These are phyloP conservation scores for Laticauda colubrina DNA, from an alignment of 2,113 vertebrate genomes.

Conservation along the genomic window DNA sequence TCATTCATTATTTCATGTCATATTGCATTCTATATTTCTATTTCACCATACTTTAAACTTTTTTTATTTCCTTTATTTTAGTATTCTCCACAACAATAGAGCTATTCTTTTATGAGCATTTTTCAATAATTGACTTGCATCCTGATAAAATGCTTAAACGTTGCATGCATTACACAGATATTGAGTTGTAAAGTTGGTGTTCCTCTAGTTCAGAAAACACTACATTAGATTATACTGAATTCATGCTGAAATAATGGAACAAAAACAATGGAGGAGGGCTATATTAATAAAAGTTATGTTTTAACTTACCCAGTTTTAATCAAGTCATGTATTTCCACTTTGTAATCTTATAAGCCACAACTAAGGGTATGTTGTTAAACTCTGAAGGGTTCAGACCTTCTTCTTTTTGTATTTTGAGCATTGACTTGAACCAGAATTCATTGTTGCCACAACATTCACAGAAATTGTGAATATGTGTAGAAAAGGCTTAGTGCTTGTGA, in stretches of 20 bases:
- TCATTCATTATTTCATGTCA: neutral
- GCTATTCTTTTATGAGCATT: neutral
- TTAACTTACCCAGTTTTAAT: neutral
- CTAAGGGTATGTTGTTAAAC: neutral
- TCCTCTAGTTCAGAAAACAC: neutral
- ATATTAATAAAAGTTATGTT: neutral
- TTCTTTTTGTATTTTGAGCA: neutral
- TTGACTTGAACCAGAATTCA: neutral
- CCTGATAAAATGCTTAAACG: neutral
- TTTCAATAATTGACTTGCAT: neutral
- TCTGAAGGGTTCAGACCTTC: too few relatives aligned
- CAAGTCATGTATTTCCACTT: neutral
- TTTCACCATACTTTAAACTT: neutral
- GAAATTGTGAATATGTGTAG: neutral
- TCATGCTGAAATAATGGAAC: neutral
- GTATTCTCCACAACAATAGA: neutral
- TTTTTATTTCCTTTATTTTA: neutral
- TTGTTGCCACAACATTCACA: neutral
- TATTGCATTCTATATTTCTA: neutral
- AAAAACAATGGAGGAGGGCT: neutral
- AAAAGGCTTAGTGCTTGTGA: neutral
- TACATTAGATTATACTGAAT: neutral
- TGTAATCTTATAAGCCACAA: neutral
- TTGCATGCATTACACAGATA: neutral
- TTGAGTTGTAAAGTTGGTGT: neutral